Evolutionary conservation across 2,888 invertebrate species (phyloP).

Genomic region (Latrodectus elegans): DNA sequence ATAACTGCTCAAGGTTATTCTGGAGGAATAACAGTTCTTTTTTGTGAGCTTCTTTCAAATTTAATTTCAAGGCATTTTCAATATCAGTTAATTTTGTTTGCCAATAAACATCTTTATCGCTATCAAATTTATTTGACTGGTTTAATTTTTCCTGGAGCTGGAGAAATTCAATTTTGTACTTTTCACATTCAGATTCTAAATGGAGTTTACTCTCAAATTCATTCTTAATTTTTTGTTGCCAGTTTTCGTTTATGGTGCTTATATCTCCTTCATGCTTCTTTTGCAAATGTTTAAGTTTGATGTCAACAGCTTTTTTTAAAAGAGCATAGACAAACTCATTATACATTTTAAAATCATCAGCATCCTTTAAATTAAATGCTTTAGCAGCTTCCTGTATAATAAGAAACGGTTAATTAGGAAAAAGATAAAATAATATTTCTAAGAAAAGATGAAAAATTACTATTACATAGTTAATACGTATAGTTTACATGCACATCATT

Average conservation of each 20-base stretch:
- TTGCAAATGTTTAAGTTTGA: constrained; percentile 16
- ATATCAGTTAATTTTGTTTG: constrained; percentile 28
- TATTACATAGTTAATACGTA: too few relatives aligned
- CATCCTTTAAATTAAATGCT: constrained; percentile 1
- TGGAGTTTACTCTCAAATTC: constrained; percentile 13
- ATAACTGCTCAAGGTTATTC: background rate
- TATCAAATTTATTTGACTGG: constrained; percentile 21
- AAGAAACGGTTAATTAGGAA: too few relatives aligned
- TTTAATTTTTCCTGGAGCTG: constrained; percentile 24
- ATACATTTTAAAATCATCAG: constrained; percentile 24
- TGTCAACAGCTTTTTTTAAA: constrained; percentile 33
- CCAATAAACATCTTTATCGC: constrained; percentile 52
- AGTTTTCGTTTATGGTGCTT: constrained; percentile 39
- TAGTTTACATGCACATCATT: background rate
- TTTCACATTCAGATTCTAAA: constrained; percentile 28
- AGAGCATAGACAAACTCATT: constrained; percentile 29
- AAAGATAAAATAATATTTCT: too few relatives aligned
- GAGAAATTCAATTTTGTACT: constrained; percentile 41
- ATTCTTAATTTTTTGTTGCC: constrained; percentile 46
- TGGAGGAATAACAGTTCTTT: constrained; percentile 15
- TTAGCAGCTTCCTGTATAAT: constrained; percentile 26
- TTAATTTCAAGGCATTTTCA: constrained; percentile 10
- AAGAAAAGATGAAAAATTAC: too few relatives aligned
- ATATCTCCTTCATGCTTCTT: constrained; percentile 26
- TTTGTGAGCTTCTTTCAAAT: constrained; percentile 6